phyloP scores from a whole-genome alignment of 2,113 vertebrate genomes.

The Uria aalge region DNA sequence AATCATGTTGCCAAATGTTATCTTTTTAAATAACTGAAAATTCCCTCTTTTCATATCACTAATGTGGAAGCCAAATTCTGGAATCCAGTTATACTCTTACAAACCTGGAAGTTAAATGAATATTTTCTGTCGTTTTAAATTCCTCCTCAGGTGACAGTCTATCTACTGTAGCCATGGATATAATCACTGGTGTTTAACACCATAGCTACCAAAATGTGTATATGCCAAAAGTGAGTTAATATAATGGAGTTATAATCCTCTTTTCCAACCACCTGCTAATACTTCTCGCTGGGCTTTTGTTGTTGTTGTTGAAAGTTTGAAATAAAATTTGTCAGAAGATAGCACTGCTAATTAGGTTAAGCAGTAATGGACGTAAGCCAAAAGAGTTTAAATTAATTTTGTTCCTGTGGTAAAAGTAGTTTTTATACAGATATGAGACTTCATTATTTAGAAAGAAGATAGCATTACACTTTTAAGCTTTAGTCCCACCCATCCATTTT shows the following conservation, averaged over 20 bases:
- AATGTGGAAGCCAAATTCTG: conserved; percentile 2
- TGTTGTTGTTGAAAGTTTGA: background rate
- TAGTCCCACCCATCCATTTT: background rate
- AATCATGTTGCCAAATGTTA: background rate
- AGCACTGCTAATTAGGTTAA: background rate
- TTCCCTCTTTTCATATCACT: background rate
- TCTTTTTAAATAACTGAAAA: background rate
- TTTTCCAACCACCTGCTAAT: background rate
- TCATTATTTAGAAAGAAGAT: background rate
- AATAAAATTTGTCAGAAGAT: background rate
- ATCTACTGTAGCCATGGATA: background rate
- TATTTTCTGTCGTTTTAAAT: background rate
- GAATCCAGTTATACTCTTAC: background rate
- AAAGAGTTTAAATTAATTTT: background rate
- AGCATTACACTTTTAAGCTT: background rate
- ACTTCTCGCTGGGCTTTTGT: background rate
- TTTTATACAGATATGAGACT: background rate
- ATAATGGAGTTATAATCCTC: background rate
- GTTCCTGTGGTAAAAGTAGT: background rate
- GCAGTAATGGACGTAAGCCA: background rate
- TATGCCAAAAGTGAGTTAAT: background rate
- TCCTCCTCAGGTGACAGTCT: background rate
- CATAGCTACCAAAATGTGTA: background rate
- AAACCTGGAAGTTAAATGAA: background rate
- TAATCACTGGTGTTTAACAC: background rate